Base-by-base conservation (phyloP, 2,888 invertebrate genomes). In the Pandemis heparana region DNA sequence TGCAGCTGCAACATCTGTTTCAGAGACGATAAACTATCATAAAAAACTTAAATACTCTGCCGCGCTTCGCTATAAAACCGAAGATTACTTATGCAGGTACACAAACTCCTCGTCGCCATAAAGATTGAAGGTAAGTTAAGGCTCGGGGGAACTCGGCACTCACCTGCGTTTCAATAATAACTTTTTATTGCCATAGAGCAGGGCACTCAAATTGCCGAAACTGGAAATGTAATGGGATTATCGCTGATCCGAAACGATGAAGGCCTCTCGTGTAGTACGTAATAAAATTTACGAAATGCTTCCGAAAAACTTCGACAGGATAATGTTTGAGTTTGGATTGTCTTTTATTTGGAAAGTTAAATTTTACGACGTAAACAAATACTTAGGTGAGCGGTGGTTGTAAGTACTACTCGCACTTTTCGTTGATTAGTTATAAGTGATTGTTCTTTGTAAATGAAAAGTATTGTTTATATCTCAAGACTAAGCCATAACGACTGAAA, bases 221-320 rank as follows among this genome's bases (percentile, higher is more conserved):
- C 88, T 89, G 86, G 85, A 85, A 89, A 88, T 86, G 86, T 88
- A 90, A 91, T 89, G 83, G 87, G 85, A 89, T 90, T 89, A 90
- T 87, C 88, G 86, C 84, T 89, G 89, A 91, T 89, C 89, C 87
- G 87, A 87, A 88, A 87, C 87, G 89, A 87, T 85, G 87, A 83
- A 85, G 82, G 86, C 84, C 84, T 85, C 82, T 85, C 83, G 82
- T 86, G 84, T 86, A 86, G 80, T 80, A 85, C 79, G 83, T 87
- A 87, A 89, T 89, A 89, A 85, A 88, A 88, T 88, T 87, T 85
- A 82, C 81, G 83, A 84, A 88, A 87, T 83, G 82, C 80, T 79
- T 78, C 76, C 77, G 78, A 84, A 86, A 85, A 86, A 86, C 73
- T 73, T 69, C 41, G 38, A 18, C 61, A 53, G 48, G 56, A 51